Evolutionary conservation across 2,797 vertebrate species (phyloP), one percentile per base, ranked within the genome.

Genomic region (Lycodopsis pacificus): DNA sequence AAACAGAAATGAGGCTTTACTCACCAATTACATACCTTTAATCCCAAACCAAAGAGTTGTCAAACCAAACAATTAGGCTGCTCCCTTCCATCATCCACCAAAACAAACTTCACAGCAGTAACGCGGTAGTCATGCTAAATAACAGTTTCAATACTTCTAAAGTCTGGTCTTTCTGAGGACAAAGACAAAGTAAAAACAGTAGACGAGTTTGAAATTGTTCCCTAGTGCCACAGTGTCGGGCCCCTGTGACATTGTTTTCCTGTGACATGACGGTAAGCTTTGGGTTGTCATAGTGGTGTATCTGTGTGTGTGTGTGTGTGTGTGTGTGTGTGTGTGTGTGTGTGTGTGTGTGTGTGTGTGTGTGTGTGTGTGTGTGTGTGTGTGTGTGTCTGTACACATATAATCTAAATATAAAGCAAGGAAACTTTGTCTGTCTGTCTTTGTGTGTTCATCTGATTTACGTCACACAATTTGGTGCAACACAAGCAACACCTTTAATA

Each of bases 201-300:
- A 22, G 38, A 65, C n/a, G n/a, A 65, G 70, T 75, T 77, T 85
- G 65, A 15, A 68, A 77, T 68, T 79, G 68, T 15, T 73, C 81
- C 77, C 69, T 68, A 27, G 68, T 77, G 78, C 74, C 42, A 58
- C 76, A 72, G 71, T 20, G 65, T 40, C 5, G 27, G 27, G 61
- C 36, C 64, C 69, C 59, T 67, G 61, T 42, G 65, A 74, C 59
- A 36, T 34, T 80, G 66, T 77, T 81, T 82, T 77, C 25, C 65
- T 64, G 66, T 77, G 79, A 81, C 49, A 11, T 65, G 40, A 42
- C 9, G n/a, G 48, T 51, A 12, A 22, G n/a, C 49, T 22, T 22
- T 51, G 49, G 49, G n/a, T 51, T 12, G n/a, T 51, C n/a, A n/a
- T 51, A 51, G 44, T 48, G 19, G 19, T 48, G 46, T 19, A 7